Evolutionary conservation across 1,140 invertebrate genomes (phyloP).

Genomic region (Leptonema lineaticorne): DNA sequence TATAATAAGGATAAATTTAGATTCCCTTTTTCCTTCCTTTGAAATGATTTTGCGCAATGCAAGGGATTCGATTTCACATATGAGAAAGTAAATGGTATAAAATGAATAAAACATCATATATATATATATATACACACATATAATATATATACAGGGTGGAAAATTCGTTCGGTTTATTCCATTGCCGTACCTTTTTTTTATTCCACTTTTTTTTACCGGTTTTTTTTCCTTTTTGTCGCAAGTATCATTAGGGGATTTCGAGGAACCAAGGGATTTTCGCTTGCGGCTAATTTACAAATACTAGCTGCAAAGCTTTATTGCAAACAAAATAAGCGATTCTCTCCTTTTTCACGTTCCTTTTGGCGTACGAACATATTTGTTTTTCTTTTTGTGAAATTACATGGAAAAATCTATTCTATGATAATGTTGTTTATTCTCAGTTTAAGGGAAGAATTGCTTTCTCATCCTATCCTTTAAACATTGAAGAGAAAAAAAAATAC

Average conservation of each 20-base stretch:
- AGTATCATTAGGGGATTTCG: constrained; percentile 11
- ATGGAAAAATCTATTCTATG: too few relatives aligned
- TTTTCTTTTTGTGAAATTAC: neutral
- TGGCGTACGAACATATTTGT: neutral
- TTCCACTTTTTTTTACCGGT: neutral
- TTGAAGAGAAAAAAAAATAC: too few relatives aligned
- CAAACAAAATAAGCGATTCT: constrained; percentile 2
- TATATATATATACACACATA: too few relatives aligned
- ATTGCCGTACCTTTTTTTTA: neutral
- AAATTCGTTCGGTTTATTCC: neutral
- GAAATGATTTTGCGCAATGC: too few relatives aligned
- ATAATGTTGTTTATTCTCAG: too few relatives aligned
- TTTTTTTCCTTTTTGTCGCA: neutral
- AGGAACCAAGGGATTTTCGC: constrained; percentile 2
- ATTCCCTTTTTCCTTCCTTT: too few relatives aligned
- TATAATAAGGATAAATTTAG: too few relatives aligned
- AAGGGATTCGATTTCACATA: neutral
- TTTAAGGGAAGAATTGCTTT: too few relatives aligned
- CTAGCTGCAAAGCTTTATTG: neutral
- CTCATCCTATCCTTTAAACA: too few relatives aligned
- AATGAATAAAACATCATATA: neutral
- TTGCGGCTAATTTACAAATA: constrained; percentile 9
- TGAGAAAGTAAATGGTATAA: neutral
- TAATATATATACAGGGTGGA: too few relatives aligned
- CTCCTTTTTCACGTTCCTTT: neutral